A percentile compares a stretch with the other conserved stretches of the same genome.
phyloP scores from a whole-genome alignment of 2,797 vertebrate genomes.

The Sebastolobus alascanus region DNA sequence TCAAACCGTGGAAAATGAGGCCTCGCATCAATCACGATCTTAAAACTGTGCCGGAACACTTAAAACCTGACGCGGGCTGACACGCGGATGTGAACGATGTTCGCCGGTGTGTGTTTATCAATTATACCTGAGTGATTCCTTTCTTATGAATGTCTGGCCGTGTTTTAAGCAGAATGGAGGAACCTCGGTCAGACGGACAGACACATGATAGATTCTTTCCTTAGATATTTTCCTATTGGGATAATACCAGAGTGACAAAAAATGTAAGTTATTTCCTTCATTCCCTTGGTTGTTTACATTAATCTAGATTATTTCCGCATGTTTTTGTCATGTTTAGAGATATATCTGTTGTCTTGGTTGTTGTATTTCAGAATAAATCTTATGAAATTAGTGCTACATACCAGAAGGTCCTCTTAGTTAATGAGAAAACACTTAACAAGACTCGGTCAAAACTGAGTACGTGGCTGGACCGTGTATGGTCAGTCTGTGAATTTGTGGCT shows the following conservation, averaged over 20 bases:
- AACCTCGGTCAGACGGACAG: not conserved
- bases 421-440: not conserved
- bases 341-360: not conserved
- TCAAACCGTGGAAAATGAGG: constrained; percentile 61
- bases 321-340: not conserved
- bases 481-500: no score
- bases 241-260: not conserved
- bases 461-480: rapidly evolving
- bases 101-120: constrained; percentile 47
- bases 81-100: constrained; percentile 48
- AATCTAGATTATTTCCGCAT: not conserved
- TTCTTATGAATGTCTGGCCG: constrained; percentile 31
- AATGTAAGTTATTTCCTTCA: not conserved
- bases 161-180: constrained; percentile 2
- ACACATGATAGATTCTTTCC: not conserved
- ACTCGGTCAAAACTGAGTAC: no score
- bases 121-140: constrained; percentile 49
- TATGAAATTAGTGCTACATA: not conserved
- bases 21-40: constrained; percentile 47
- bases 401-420: not conserved
- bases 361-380: not conserved
- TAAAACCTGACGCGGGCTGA: constrained; percentile 26
- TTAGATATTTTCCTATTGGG: not conserved
- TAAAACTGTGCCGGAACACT: constrained; percentile 48
- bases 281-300: not conserved